Percentiles rank a stretch among this genome's conserved stretches.
These are phyloP conservation scores for Tachysurus fulvidraco DNA, from an alignment of 2,113 vertebrate species.

Conservation along the genomic window DNA sequence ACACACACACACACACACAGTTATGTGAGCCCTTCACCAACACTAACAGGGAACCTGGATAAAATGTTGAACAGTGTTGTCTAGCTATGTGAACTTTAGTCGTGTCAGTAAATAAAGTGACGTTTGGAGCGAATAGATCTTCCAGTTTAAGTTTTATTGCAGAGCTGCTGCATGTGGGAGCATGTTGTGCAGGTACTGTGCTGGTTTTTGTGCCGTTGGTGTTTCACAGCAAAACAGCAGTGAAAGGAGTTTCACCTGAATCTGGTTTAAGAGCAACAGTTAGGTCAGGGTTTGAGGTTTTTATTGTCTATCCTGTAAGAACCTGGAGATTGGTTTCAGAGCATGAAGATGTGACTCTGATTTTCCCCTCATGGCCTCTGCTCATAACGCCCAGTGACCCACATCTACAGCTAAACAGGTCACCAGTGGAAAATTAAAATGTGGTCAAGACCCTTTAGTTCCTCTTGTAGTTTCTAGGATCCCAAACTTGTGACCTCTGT, in stretches of 20 bases:
- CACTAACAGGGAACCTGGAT: background rate
- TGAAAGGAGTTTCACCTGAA: background rate
- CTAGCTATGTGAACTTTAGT: background rate
- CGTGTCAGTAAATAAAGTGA: background rate
- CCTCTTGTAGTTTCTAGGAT: background rate
- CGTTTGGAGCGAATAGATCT: background rate
- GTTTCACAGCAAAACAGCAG: background rate
- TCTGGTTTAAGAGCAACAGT: background rate
- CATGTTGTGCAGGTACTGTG: background rate
- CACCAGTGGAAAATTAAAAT: background rate
- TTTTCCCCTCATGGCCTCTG: background rate
- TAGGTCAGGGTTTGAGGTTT: background rate
- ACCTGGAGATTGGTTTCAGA: background rate
- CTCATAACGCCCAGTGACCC: background rate
- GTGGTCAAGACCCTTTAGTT: background rate
- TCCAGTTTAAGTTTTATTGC: background rate
- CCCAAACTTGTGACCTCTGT: background rate
- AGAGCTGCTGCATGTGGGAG: background rate
- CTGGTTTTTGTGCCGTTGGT: background rate
- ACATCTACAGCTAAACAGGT: background rate
- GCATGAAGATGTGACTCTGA: background rate
- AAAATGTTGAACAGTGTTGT: background rate
- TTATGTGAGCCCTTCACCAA: background rate
- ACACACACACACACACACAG: conserved; percentile 13
- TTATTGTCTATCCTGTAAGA: background rate